phyloP scores from a whole-genome alignment of 2,888 invertebrate species.

The Ophion costatus region DNA sequence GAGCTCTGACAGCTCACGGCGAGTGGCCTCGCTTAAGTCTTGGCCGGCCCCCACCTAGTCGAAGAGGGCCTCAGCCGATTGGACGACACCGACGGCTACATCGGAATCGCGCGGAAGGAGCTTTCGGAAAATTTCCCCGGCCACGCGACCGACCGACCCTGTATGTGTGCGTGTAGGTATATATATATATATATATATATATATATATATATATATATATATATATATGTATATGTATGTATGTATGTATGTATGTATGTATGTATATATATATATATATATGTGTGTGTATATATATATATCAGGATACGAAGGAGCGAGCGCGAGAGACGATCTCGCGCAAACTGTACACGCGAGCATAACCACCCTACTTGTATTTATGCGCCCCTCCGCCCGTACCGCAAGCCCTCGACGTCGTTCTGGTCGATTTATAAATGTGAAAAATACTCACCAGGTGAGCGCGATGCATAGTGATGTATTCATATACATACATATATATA shows the following conservation, averaged over 20 bases:
- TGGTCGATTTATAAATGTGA: slow-evolving; percentile 35
- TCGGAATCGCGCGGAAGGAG: slow-evolving; percentile 79
- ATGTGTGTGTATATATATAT: no score
- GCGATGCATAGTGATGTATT: background rate
- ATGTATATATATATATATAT: no score
- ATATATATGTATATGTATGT: no score
- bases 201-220: no score
- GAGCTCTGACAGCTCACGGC: slow-evolving; percentile 84
- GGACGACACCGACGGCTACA: slow-evolving; percentile 73
- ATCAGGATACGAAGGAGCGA: background rate
- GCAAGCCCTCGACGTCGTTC: slow-evolving; percentile 52
- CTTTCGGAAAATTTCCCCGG: slow-evolving; percentile 81
- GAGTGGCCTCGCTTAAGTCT: slow-evolving; percentile 84
- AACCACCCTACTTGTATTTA: slow-evolving; percentile 60
- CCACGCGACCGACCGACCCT: slow-evolving; percentile 68
- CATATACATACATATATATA: background rate
- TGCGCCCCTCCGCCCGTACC: slow-evolving; percentile 26
- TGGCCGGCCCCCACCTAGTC: slow-evolving; percentile 79
- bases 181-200: background rate
- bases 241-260: background rate
- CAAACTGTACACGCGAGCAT: slow-evolving; percentile 47
- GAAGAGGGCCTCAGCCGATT: slow-evolving; percentile 76
- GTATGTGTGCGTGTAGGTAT: background rate
- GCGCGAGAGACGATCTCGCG: slow-evolving; percentile 36
- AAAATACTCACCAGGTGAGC: slow-evolving; percentile 60